Conservation (phyloP, 2,113 vertebrate species). For the Eulacestoma nigropectus region DNA sequence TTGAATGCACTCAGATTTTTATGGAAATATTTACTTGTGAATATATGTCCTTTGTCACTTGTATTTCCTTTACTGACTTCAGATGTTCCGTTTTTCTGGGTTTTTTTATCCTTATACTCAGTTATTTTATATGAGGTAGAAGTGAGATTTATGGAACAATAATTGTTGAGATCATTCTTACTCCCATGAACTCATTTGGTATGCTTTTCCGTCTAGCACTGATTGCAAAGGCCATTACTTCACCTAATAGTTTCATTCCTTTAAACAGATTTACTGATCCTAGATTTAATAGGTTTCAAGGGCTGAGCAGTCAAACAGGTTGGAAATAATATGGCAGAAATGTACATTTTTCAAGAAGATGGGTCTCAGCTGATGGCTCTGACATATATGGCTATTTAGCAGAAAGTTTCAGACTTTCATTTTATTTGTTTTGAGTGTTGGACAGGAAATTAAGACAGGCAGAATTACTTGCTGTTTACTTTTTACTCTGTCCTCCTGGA, state of each 20-base stretch:
- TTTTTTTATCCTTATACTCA: not conserved
- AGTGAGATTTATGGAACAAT: not conserved
- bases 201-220: not conserved
- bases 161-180: slow-evolving; percentile 21
- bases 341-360: not conserved
- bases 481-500: not conserved
- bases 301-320: not conserved
- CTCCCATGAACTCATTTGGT: not conserved
- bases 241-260: not conserved
- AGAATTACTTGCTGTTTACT: not conserved
- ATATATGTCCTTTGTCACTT: not conserved
- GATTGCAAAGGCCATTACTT: slow-evolving; percentile 12
- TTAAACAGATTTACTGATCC: not conserved
- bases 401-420: not conserved
- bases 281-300: not conserved
- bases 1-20: not conserved
- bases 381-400: not conserved
- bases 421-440: not conserved
- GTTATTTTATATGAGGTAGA: not conserved
- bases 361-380: not conserved
- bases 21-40: slow-evolving; percentile 2
- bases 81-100: not conserved
- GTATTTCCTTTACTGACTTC: not conserved
- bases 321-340: slow-evolving; percentile 19
- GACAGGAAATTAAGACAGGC: not conserved